phyloP scores from a whole-genome alignment of 2,113 vertebrate species.

The Cynopterus brachyotis region DNA sequence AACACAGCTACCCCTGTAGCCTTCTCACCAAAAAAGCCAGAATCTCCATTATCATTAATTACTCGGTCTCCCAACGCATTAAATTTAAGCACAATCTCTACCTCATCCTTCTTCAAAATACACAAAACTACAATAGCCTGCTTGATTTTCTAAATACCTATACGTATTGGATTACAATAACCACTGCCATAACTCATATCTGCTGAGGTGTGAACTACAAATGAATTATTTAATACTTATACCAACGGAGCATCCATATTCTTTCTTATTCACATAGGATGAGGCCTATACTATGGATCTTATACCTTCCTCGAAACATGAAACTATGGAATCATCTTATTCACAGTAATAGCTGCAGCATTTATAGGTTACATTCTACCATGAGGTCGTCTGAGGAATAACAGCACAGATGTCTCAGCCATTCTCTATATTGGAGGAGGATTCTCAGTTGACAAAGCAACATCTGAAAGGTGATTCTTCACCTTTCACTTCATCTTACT shows the following conservation, averaged over 20 bases:
- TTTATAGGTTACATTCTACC: not conserved
- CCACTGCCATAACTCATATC: not conserved
- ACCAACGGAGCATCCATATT: not conserved
- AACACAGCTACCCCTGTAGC: not conserved
- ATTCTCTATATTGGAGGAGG: not conserved
- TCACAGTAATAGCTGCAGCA: not conserved
- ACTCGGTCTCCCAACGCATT: not conserved
- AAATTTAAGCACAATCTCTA: not conserved
- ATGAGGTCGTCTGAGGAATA: not conserved
- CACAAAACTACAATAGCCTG: not conserved
- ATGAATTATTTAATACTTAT: not conserved
- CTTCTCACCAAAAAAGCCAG: not conserved
- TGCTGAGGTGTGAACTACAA: not conserved
- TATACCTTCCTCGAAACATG: not conserved
- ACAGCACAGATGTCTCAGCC: not conserved
- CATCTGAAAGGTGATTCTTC: not conserved
- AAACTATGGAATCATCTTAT: not conserved
- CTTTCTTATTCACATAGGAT: not conserved
- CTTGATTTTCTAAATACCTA: not conserved
- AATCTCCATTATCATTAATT: not conserved
- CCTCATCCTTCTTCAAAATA: not conserved
- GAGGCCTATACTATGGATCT: not conserved
- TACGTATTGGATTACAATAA: not conserved
- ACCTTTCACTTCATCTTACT: not conserved
- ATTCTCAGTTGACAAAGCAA: not conserved